phyloP scores from a whole-genome alignment of 2,113 vertebrate species.

The Atlantisia rogersi region DNA sequence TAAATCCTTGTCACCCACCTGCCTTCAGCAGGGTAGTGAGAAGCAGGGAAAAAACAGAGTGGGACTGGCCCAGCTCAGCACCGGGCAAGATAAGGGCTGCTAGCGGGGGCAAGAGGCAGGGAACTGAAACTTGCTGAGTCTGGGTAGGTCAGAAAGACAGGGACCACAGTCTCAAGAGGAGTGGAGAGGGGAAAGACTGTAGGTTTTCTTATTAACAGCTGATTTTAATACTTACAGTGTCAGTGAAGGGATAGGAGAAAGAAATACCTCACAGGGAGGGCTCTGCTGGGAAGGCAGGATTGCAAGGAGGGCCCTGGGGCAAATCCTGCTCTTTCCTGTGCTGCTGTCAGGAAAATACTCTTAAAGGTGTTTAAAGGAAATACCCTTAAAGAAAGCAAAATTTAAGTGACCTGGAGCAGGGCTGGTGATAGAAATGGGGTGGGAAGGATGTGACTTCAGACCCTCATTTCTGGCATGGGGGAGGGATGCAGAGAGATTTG shows the following conservation, averaged over 20 bases:
- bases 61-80: not conserved
- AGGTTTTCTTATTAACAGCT: not conserved
- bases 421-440: not conserved
- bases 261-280: not conserved
- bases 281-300: not conserved
- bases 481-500: not conserved
- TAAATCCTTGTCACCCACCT: not conserved
- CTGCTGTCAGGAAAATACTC: not conserved
- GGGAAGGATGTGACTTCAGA: not conserved
- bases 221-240: not conserved
- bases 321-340: not conserved
- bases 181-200: not conserved
- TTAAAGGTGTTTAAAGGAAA: no score
- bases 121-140: slow-evolving; percentile 17
- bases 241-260: not conserved
- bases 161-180: not conserved
- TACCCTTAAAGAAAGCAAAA: not conserved
- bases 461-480: rapidly evolving
- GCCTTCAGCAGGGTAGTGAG: not conserved
- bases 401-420: not conserved
- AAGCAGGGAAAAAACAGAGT: not conserved
- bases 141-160: not conserved
- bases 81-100: rapidly evolving
- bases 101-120: not conserved
- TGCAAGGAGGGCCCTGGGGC: not conserved